Percentiles rank a stretch among this genome's conserved stretches.
phyloP scores from a whole-genome alignment of 2,113 vertebrate species.

The Stomatorhinus ivindoensis region DNA sequence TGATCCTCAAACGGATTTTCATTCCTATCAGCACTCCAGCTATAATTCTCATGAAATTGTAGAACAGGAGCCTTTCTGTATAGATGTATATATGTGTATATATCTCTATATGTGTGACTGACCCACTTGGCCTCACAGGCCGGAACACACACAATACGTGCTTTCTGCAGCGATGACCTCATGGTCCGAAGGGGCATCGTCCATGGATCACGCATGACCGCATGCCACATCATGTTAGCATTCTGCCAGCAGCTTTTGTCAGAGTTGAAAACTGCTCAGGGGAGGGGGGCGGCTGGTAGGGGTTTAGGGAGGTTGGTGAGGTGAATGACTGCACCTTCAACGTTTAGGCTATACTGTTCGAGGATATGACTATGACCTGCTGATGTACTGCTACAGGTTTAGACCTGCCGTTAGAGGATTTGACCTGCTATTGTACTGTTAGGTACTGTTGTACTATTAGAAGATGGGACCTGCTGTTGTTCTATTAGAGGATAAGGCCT shows the following conservation, averaged over 20 bases:
- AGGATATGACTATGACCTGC: not conserved
- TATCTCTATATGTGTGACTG: not conserved
- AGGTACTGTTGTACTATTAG: not conserved
- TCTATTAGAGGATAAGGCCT: not conserved
- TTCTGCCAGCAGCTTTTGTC: not conserved
- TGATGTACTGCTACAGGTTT: not conserved
- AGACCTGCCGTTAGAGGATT: not conserved
- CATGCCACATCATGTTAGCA: not conserved
- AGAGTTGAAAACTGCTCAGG: not conserved
- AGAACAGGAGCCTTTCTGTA: not conserved
- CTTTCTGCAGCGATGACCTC: not conserved
- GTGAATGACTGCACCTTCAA: not conserved
- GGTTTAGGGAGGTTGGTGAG: not conserved
- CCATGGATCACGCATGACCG: not conserved
- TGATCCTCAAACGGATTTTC: not conserved
- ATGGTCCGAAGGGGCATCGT: not conserved
- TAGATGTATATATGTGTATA: no score
- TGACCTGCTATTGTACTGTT: not conserved
- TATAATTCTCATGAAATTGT: not conserved
- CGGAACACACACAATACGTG: not conserved
- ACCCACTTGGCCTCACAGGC: not conserved
- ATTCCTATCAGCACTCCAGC: not conserved
- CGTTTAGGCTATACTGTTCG: not conserved
- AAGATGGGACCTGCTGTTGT: not conserved
- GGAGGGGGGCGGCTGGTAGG: not conserved